Conservation (phyloP, 2,113 vertebrate genomes). For the Colaptes auratus region DNA sequence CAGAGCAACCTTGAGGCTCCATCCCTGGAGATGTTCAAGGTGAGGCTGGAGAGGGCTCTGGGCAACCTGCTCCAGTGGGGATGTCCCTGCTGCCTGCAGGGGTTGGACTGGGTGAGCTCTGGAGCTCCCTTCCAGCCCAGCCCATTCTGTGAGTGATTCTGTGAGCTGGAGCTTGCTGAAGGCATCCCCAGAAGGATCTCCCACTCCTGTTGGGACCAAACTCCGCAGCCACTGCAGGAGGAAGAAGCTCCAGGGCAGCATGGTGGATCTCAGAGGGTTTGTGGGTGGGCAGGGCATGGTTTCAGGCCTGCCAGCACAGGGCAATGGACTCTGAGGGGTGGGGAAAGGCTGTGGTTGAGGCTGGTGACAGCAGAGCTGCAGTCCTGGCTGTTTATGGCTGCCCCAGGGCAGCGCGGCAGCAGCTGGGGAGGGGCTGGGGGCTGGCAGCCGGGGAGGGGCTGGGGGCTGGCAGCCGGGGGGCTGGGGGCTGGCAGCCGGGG, state of each 20-base stretch:
- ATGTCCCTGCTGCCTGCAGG: too few species aligned
- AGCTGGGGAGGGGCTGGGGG: background rate
- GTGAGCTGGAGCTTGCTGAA: background rate
- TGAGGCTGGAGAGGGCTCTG: too few species aligned
- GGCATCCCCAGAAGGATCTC: background rate
- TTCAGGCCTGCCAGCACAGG: background rate
- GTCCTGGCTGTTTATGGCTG: conserved; percentile 1
- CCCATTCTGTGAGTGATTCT: too few species aligned
- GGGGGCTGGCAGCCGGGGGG: too few species aligned
- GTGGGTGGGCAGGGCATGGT: background rate
- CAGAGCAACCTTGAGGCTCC: too few species aligned
- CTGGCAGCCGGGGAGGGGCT: background rate
- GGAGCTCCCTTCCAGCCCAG: too few species aligned
- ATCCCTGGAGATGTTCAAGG: too few species aligned
- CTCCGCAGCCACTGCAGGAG: background rate
- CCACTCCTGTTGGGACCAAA: background rate
- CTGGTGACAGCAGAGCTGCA: conserved; percentile 24
- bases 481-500: too few species aligned
- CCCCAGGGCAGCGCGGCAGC: background rate
- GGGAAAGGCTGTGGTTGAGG: conserved; percentile 22
- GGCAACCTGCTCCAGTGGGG: too few species aligned
- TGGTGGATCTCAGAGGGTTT: background rate
- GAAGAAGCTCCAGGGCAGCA: background rate
- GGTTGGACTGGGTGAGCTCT: too few species aligned
- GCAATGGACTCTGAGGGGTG: background rate